phyloP scores from a whole-genome alignment of 2,888 invertebrate genomes.

The Athetis lepigone region DNA sequence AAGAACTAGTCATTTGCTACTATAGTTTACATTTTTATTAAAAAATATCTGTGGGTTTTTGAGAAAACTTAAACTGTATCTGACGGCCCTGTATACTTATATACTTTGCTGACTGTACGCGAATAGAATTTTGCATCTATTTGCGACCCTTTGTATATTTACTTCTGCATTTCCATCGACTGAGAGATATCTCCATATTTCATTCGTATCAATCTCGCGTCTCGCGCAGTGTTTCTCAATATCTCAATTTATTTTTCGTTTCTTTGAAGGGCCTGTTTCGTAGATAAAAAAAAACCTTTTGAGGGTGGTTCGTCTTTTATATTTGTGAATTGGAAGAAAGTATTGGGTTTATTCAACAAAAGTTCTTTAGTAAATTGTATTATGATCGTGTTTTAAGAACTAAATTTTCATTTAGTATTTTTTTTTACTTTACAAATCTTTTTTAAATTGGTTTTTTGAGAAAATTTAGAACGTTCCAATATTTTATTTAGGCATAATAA shows the following conservation, averaged over 20 bases:
- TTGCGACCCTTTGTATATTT: constrained; percentile 29
- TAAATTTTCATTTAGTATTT: neutral
- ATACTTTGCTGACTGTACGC: no score
- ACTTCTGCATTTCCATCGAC: constrained; percentile 27
- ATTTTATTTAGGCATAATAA: no score
- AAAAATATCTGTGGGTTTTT: no score
- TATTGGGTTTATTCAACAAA: constrained; percentile 40
- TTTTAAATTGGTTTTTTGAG: neutral
- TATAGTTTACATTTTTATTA: no score
- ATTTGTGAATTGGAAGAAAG: constrained; percentile 48
- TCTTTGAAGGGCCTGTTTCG: constrained; percentile 47
- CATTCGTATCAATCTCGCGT: constrained; percentile 62
- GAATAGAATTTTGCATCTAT: constrained; percentile 15
- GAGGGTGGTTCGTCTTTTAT: constrained; percentile 56
- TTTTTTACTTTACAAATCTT: neutral
- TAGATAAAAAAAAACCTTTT: constrained; percentile 57
- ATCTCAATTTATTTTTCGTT: constrained; percentile 56
- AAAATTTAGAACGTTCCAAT: neutral
- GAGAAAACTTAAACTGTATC: no score
- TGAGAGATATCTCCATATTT: constrained; percentile 57
- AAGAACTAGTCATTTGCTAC: no score
- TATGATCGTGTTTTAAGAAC: constrained; percentile 22
- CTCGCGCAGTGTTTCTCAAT: constrained; percentile 62
- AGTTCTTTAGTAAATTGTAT: constrained; percentile 25
- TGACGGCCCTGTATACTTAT: no score